A percentile compares a stretch with the other conserved stretches of the same genome.
phyloP scores from a whole-genome alignment of 2,113 vertebrate genomes.

The Mesoclemmys tuberculata region DNA sequence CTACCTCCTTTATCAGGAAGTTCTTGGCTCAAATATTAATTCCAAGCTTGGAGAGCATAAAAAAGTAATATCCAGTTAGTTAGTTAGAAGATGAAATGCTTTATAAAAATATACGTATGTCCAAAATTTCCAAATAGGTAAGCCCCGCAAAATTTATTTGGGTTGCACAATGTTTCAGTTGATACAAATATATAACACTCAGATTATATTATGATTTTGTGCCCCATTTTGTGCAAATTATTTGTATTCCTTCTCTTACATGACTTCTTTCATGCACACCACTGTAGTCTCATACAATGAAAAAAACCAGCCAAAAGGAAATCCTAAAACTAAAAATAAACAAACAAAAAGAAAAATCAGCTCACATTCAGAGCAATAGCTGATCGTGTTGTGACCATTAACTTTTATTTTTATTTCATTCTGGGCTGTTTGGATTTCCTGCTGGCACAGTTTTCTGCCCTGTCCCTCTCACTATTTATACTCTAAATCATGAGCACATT shows the following conservation, averaged over 20 bases:
- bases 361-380: neutral
- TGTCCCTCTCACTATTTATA: neutral
- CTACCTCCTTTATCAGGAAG: neutral
- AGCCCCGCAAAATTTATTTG: neutral
- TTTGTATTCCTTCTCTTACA: neutral
- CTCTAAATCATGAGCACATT: neutral
- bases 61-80: neutral
- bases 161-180: neutral
- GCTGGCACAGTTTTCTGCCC: neutral
- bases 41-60: neutral
- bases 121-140: neutral
- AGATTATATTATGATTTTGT: neutral
- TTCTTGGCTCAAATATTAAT: neutral
- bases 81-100: neutral
- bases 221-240: neutral
- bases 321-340: neutral
- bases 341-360: neutral
- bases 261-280: neutral
- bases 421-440: neutral
- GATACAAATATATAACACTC: neutral
- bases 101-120: neutral
- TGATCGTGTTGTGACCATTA: neutral
- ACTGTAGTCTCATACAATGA: neutral
- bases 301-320: neutral
- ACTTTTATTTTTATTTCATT: neutral